Evolutionary conservation across 2,113 vertebrate genomes (phyloP).

Genomic region (Cottus gobio): DNA sequence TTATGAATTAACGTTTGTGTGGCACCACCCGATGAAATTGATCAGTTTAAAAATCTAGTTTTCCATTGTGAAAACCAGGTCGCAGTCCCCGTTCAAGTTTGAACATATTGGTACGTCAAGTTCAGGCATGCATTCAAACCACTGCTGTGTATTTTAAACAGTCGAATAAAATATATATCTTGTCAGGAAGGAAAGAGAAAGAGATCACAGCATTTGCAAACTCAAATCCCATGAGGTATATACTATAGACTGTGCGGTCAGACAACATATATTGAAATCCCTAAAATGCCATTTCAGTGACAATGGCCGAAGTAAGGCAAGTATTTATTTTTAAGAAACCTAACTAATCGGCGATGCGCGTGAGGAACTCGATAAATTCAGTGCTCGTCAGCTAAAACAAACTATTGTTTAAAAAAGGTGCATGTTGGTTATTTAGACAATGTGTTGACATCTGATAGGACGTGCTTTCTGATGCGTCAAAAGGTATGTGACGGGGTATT

Average conservation of each 20-base stretch:
- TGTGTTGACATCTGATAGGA: background rate
- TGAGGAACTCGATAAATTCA: conserved; percentile 45
- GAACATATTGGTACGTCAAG: conserved; percentile 46
- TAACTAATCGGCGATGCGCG: conserved; percentile 42
- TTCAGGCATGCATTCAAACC: conserved; percentile 65
- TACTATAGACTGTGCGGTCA: conserved; percentile 72
- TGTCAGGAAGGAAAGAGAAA: conserved; percentile 41
- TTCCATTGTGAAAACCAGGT: conserved; percentile 70
- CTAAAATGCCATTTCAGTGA: conserved; percentile 42
- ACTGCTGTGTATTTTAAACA: conserved; percentile 54
- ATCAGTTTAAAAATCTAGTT: conserved; percentile 57
- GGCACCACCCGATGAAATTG: conserved; percentile 57
- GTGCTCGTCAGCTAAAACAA: conserved; percentile 45
- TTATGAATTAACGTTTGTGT: conserved; percentile 72
- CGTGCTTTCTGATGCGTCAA: conserved; percentile 27
- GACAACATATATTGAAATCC: conserved; percentile 59
- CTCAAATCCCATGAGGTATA: conserved; percentile 82
- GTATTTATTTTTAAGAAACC: conserved; percentile 43
- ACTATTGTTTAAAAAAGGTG: conserved; percentile 34
- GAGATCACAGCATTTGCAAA: conserved; percentile 72
- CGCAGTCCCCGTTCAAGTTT: conserved; percentile 63
- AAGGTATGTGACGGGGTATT: conserved; percentile 14
- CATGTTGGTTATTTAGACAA: conserved; percentile 25
- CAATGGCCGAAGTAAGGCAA: conserved; percentile 62
- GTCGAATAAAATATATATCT: conserved; percentile 60